Conservation (phyloP, 2,888 invertebrate species). For the Drosophila crucigera region DNA sequence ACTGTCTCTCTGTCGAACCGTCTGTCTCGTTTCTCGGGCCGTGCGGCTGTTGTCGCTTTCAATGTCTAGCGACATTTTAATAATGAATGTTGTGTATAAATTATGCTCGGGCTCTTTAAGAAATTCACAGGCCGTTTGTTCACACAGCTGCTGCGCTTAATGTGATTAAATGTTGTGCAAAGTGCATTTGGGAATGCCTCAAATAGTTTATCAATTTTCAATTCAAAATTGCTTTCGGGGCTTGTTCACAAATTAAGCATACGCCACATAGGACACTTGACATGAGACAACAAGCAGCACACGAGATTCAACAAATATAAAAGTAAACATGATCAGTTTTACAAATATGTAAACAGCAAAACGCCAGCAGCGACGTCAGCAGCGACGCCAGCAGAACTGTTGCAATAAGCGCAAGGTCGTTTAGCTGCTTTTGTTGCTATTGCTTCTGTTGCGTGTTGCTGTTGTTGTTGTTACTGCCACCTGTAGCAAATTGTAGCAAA, state of each 20-base stretch:
- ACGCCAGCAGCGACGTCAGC: slow-evolving; percentile 21
- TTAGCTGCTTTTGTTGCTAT: slow-evolving; percentile 32
- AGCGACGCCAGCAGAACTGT: slow-evolving; percentile 42
- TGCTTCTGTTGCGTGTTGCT: slow-evolving; percentile 18
- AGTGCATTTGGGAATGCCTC: slow-evolving; percentile 58
- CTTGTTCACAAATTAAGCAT: slow-evolving; percentile 52
- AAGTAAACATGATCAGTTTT: slow-evolving; percentile 40
- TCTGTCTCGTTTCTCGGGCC: slow-evolving; percentile 26
- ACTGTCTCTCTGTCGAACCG: slow-evolving; percentile 13
- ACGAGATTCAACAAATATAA: slow-evolving; percentile 21
- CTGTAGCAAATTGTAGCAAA: slow-evolving; percentile 73
- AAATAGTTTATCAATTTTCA: slow-evolving; percentile 14
- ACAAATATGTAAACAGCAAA: slow-evolving; percentile 48
- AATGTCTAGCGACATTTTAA: slow-evolving; percentile 79
- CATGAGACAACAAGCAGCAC: slow-evolving; percentile 1
- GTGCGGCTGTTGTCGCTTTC: slow-evolving; percentile 53
- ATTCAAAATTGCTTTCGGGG: slow-evolving; percentile 19
- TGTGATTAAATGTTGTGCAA: slow-evolving; percentile 79
- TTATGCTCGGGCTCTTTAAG: slow-evolving; percentile 63
- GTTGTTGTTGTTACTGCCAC: slow-evolving; percentile 45
- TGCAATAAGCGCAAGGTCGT: slow-evolving; percentile 81
- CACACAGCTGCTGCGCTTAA: slow-evolving; percentile 57
- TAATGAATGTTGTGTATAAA: slow-evolving; percentile 74
- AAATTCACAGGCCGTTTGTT: slow-evolving; percentile 56
- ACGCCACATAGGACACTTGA: slow-evolving; percentile 45